phyloP scores from a whole-genome alignment of 2,888 invertebrate genomes.

The Sminthurinus aureus region DNA sequence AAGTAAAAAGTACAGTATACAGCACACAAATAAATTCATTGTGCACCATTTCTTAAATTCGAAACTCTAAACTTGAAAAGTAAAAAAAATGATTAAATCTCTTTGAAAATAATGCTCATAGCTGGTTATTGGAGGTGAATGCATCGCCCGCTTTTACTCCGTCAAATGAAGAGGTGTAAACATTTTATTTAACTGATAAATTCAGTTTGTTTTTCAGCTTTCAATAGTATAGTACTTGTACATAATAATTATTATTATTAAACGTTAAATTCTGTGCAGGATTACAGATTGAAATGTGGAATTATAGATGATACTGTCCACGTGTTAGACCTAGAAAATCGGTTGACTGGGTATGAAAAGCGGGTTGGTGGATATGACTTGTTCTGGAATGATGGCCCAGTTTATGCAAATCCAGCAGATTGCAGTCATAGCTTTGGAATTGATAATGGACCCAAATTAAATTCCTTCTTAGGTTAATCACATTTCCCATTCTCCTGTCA shows the following conservation, averaged over 20 bases:
- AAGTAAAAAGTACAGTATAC: conserved; percentile 60
- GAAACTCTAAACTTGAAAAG: background rate
- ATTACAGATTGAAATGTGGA: conserved; percentile 69
- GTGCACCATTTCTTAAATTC: too few species aligned
- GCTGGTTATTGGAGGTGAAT: conserved; percentile 71
- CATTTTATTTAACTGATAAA: too few species aligned
- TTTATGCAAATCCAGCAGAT: conserved; percentile 60
- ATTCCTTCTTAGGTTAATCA: conserved; percentile 54
- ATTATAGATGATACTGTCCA: conserved; percentile 69
- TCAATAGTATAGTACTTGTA: too few species aligned
- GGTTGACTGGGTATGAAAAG: conserved; percentile 65
- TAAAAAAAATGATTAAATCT: background rate
- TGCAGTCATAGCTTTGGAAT: conserved; percentile 46
- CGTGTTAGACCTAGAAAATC: conserved; percentile 68
- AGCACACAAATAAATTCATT: background rate
- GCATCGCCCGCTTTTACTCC: conserved; percentile 71
- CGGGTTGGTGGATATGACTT: conserved; percentile 71
- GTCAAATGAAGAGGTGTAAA: conserved; percentile 65
- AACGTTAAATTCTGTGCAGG: conserved; percentile 57
- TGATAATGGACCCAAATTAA: conserved; percentile 53
- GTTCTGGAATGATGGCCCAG: conserved; percentile 68
- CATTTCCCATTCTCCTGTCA: background rate
- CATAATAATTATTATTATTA: too few species aligned
- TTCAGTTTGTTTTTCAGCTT: too few species aligned
- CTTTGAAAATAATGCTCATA: conserved; percentile 49